A percentile compares a stretch with the other conserved stretches of the same genome.
These are phyloP conservation scores for Scaptomyza caliginosa DNA, from an alignment of 2,888 invertebrate genomes.

Conservation along the genomic window DNA sequence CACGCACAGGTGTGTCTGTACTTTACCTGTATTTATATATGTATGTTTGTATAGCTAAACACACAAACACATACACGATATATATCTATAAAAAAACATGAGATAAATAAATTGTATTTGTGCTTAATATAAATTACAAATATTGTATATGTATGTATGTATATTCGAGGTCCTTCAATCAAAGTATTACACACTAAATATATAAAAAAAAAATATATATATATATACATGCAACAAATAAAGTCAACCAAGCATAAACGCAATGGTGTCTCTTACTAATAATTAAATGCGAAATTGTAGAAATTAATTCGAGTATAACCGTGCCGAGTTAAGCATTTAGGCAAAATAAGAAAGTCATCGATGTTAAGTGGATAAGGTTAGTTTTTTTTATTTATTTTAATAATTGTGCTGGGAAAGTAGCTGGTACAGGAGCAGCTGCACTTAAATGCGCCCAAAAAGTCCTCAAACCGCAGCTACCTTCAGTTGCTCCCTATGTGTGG, in stretches of 20 bases:
- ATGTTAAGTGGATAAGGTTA: too few species aligned
- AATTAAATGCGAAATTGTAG: too few species aligned
- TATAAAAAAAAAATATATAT: slow-evolving; percentile 17
- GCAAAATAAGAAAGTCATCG: background rate
- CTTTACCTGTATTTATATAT: slow-evolving; percentile 47
- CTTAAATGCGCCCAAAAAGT: too few species aligned
- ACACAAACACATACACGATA: slow-evolving; percentile 7
- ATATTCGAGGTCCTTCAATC: slow-evolving; percentile 75
- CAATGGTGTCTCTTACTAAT: slow-evolving; percentile 1
- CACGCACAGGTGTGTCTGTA: slow-evolving; percentile 5
- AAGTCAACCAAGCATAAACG: slow-evolving; percentile 65
- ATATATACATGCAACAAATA: slow-evolving; percentile 66
- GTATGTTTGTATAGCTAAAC: slow-evolving; percentile 36
- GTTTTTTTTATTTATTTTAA: background rate
- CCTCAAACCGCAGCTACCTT: background rate
- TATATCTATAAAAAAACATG: slow-evolving; percentile 14
- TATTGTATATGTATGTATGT: slow-evolving; percentile 43
- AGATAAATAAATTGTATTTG: slow-evolving; percentile 59
- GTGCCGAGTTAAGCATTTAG: too few species aligned
- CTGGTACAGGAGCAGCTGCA: background rate
- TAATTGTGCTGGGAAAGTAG: background rate
- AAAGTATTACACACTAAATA: slow-evolving; percentile 70
- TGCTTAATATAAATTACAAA: slow-evolving; percentile 67
- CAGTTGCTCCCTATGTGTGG: background rate
- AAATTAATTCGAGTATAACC: too few species aligned